phyloP scores from a whole-genome alignment of 2,888 invertebrate species.

The Amiota minor region DNA sequence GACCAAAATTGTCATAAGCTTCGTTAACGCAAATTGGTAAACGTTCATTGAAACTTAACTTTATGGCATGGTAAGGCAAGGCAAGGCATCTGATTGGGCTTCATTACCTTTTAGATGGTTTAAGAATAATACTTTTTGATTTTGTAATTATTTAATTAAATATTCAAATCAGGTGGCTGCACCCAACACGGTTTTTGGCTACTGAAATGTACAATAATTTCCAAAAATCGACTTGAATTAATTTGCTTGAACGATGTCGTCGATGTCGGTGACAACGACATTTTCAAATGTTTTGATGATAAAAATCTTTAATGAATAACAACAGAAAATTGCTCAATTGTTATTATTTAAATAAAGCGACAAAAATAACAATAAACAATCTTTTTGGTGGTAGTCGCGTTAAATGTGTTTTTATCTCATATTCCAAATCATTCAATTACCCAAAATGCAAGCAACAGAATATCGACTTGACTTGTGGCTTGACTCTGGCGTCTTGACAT shows the following conservation, averaged over 20 bases:
- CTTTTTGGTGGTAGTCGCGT: slow-evolving; percentile 13
- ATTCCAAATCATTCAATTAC: slow-evolving; percentile 44
- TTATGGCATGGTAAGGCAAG: no score
- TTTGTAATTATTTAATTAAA: no score
- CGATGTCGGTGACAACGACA: background rate
- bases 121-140: no score
- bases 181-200: no score
- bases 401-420: slow-evolving; percentile 49
- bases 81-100: no score
- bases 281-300: slow-evolving; percentile 4
- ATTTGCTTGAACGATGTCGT: background rate
- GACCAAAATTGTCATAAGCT: no score
- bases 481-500: slow-evolving; percentile 10
- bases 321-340: slow-evolving; percentile 21
- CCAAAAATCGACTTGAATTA: no score
- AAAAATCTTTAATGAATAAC: slow-evolving; percentile 20
- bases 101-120: no score
- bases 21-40: no score
- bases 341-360: background rate
- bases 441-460: slow-evolving; percentile 10
- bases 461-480: background rate
- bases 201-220: no score
- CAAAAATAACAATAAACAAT: background rate
- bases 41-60: no score
- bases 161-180: no score